Evolutionary conservation across 2,888 invertebrate species (phyloP), one percentile per base, ranked within the genome.

Genomic region (Prosapia bicincta): DNA sequence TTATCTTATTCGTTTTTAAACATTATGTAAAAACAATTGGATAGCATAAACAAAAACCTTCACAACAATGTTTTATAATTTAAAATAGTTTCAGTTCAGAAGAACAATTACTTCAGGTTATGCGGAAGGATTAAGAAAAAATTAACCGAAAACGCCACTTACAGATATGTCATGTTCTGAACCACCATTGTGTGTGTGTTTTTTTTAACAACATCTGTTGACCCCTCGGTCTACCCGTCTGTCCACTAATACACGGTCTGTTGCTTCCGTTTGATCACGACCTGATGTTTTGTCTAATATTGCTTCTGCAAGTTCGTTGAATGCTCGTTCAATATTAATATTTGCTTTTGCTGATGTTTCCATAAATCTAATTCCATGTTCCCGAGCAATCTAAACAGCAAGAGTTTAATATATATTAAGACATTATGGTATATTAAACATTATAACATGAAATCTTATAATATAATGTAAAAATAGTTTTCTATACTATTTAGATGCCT

Each of bases 261-360:
- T 88, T 81, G 90, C 91, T 85, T 95, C 94, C 43, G 92, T 91
- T 80, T 92, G 91, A 85, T 95, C 94, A 78, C 92, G 90, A 20
- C 92, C 92, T 76, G 94, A 90, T 79, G 94, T 93, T 88, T 97
- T 98, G 86, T 96, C 95, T 83, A 97, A 88, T 86, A 98, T 96
- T 83, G 97, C 95, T 88, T 96, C 95, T 73, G 98, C 95, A 85
- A 98, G 88, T 87, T 97, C 95, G 83, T 93, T 93, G 88, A 98
- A 98, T 77, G 98, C 97, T 84, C 92, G 91, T 84, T 98, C 98
- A 83, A 98, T 97, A 87, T 98, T 98, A 83, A 97, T 94, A 86
- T 97, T 96, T 76, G 96, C 93, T 88, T 98, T 98, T 79, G 98
- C 98, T 79, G 97, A 97, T 76, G 98, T 98, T 89, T 98, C 98